Conservation (phyloP, 2,797 vertebrate species). For the Triplophysa yarkandensis region DNA sequence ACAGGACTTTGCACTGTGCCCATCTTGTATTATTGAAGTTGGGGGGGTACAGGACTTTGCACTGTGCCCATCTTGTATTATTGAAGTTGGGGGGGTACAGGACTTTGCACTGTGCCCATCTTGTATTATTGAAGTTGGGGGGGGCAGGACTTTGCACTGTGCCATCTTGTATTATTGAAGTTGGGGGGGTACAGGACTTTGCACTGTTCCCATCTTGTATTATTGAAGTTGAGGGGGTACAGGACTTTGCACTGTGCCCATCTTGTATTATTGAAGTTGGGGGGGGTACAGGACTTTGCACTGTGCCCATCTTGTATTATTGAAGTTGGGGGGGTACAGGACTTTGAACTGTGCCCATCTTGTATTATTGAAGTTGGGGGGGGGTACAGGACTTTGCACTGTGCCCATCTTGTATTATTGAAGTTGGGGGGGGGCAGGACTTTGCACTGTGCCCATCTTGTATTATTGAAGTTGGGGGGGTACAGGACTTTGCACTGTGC, state of each 20-base stretch:
- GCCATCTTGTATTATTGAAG: too few relatives aligned
- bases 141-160: too few relatives aligned
- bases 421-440: too few relatives aligned
- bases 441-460: neutral
- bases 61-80: neutral
- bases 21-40: neutral
- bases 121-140: too few relatives aligned
- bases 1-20: neutral
- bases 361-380: too few relatives aligned
- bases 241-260: neutral
- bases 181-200: constrained; percentile 13
- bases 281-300: constrained; percentile 14
- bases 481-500: neutral
- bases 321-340: too few relatives aligned
- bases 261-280: too few relatives aligned
- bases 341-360: neutral
- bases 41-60: constrained; percentile 14
- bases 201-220: neutral
- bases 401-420: neutral
- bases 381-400: constrained; percentile 7
- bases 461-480: too few relatives aligned
- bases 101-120: neutral
- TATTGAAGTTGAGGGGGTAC: too few relatives aligned
- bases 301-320: neutral
- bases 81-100: too few relatives aligned